A percentile compares a stretch with the other conserved stretches of the same genome.
Evolutionary conservation across 2,113 vertebrate species (phyloP).

Genomic region (Elachura formosa): DNA sequence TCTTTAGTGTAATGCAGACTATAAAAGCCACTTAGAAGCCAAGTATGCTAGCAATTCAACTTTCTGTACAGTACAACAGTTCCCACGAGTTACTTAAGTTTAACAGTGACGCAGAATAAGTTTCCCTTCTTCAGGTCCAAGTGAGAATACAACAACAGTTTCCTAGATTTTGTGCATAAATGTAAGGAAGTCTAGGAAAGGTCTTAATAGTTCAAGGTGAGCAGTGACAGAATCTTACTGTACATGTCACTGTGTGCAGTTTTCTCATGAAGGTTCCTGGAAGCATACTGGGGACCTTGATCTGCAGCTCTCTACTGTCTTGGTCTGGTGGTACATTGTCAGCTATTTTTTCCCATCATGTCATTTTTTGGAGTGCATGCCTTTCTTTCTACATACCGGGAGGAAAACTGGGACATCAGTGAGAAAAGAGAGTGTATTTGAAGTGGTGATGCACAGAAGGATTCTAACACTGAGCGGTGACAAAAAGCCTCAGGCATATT

Average conservation of each 20-base stretch:
- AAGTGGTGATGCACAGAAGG: accelerated
- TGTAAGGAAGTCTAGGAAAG: accelerated
- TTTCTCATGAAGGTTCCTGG: neutral
- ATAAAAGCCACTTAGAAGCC: neutral
- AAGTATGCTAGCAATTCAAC: neutral
- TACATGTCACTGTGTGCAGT: accelerated
- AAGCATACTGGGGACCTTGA: neutral
- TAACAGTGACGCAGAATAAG: neutral
- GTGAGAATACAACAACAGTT: neutral
- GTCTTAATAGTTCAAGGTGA: neutral
- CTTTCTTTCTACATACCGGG: neutral
- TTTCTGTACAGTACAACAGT: neutral
- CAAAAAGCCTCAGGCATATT: neutral
- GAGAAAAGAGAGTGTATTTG: neutral
- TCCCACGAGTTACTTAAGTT: neutral
- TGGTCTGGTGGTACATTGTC: accelerated
- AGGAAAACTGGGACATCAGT: accelerated
- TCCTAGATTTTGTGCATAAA: neutral
- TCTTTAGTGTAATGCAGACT: neutral
- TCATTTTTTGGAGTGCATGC: neutral
- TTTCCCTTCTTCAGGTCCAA: neutral
- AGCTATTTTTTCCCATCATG: neutral
- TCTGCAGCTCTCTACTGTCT: neutral
- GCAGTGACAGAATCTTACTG: neutral
- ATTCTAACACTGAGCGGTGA: neutral